phyloP scores from a whole-genome alignment of 1,140 invertebrate species.

The Nomia melanderi region DNA sequence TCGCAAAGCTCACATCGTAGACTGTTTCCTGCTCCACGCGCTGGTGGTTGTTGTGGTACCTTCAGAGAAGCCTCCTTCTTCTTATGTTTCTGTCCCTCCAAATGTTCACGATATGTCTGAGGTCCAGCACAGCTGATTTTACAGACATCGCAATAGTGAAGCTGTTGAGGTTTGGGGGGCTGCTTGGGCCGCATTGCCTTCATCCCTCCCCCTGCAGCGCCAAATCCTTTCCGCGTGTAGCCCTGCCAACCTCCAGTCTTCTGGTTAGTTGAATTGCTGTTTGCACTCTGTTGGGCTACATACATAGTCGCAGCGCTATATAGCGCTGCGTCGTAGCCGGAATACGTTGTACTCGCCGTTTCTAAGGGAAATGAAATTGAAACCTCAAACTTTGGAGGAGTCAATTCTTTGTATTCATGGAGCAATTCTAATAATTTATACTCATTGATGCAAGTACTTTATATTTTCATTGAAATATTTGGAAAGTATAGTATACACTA shows the following conservation, averaged over 20 bases:
- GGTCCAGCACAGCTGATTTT: slow-evolving; percentile 98
- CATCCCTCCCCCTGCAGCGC: slow-evolving; percentile 82
- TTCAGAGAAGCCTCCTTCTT: slow-evolving; percentile 97
- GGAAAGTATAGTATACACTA: neutral
- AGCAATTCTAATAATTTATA: slow-evolving; percentile 44
- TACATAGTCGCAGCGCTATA: slow-evolving; percentile 97
- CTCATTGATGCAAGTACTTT: slow-evolving; percentile 16
- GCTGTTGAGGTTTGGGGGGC: slow-evolving; percentile 93
- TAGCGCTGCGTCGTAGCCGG: slow-evolving; percentile 94
- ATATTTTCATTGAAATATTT: slow-evolving; percentile 12
- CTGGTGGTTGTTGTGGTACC: slow-evolving; percentile 83
- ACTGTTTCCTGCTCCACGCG: slow-evolving; percentile 84
- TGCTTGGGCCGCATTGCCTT: slow-evolving; percentile 88
- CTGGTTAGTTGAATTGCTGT: slow-evolving; percentile 83
- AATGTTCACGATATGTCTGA: slow-evolving; percentile 97
- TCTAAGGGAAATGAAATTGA: slow-evolving; percentile 80
- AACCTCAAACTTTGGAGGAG: slow-evolving; percentile 75
- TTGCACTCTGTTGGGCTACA: slow-evolving; percentile 90
- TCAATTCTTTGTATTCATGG: slow-evolving; percentile 59
- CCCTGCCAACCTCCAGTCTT: slow-evolving; percentile 86
- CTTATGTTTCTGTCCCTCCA: slow-evolving; percentile 99
- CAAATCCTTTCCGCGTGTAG: slow-evolving; percentile 86
- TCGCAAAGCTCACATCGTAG: slow-evolving; percentile 96
- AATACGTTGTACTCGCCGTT: slow-evolving; percentile 84
- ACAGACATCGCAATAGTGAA: slow-evolving; percentile 98